These are phyloP conservation scores for Trileptium ribeirensis DNA, from an alignment of 2,888 invertebrate species.

Conservation along the genomic window DNA sequence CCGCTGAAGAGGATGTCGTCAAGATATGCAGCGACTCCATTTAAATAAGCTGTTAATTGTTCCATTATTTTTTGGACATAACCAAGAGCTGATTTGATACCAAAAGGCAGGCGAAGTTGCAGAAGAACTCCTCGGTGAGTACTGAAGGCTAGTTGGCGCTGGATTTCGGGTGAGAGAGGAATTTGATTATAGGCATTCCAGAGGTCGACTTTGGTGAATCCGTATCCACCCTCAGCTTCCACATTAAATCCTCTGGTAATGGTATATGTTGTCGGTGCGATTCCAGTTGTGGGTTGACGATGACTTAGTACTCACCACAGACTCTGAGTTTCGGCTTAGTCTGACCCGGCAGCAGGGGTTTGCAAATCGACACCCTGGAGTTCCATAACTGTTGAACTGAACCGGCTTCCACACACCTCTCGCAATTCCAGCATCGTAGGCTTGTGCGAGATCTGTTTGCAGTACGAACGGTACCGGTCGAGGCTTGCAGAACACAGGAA, in stretches of 20 bases:
- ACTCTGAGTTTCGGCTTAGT: constrained; percentile 4
- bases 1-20: constrained; percentile 39
- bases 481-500: not conserved
- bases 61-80: constrained; percentile 34
- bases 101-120: not conserved
- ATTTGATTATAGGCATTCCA: not conserved
- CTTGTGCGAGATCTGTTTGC: not conserved
- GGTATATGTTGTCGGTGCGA: constrained; percentile 39
- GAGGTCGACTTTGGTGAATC: not conserved
- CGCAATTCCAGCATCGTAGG: not conserved
- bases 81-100: not conserved
- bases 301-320: constrained; percentile 24
- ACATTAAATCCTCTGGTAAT: constrained; percentile 34
- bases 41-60: constrained; percentile 36
- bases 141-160: not conserved
- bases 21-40: constrained; percentile 30
- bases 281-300: constrained; percentile 31
- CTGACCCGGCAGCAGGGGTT: not conserved
- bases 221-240: constrained; percentile 30
- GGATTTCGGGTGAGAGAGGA: not conserved
- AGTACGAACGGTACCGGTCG: not conserved
- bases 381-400: not conserved
- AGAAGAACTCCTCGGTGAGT: not conserved
- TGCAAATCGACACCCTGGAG: not conserved
- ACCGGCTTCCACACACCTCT: not conserved